Evolutionary conservation across 2,113 vertebrate species (phyloP).

Genomic region (Jaculus jaculus): DNA sequence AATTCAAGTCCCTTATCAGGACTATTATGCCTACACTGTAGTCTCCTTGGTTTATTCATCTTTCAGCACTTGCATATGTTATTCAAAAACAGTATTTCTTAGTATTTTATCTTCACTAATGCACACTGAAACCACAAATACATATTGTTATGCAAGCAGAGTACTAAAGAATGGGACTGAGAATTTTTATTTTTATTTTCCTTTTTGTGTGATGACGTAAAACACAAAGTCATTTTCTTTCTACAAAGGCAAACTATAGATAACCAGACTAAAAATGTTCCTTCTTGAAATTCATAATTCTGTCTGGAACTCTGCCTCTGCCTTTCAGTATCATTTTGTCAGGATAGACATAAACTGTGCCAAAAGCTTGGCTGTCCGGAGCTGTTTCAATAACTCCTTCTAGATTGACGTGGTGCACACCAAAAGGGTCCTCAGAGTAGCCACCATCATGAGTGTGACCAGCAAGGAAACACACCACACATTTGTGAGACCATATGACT

Average conservation of each 20-base stretch:
- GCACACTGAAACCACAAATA: neutral
- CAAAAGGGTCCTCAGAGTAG: slow-evolving; percentile 86
- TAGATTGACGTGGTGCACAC: slow-evolving; percentile 92
- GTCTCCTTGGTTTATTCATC: neutral
- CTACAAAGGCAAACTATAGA: neutral
- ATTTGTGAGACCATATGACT: slow-evolving; percentile 87
- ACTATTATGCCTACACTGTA: neutral
- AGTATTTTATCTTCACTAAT: neutral
- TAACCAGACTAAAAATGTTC: neutral
- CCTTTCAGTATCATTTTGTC: slow-evolving; percentile 94
- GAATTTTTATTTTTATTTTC: neutral
- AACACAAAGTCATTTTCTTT: neutral
- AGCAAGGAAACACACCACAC: slow-evolving; percentile 92
- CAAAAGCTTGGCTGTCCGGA: slow-evolving; percentile 90
- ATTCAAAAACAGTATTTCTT: slow-evolving; percentile 13
- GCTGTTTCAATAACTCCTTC: slow-evolving; percentile 94
- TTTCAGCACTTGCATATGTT: neutral
- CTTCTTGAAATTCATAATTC: slow-evolving; percentile 84
- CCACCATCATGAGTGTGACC: slow-evolving; percentile 94
- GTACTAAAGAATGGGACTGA: neutral
- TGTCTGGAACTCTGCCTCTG: slow-evolving; percentile 87
- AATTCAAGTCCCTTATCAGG: neutral
- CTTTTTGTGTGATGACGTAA: neutral
- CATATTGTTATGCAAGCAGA: neutral
- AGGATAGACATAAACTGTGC: slow-evolving; percentile 89